phyloP scores from a whole-genome alignment of 2,113 vertebrate genomes.

The Excalfactoria chinensis region DNA sequence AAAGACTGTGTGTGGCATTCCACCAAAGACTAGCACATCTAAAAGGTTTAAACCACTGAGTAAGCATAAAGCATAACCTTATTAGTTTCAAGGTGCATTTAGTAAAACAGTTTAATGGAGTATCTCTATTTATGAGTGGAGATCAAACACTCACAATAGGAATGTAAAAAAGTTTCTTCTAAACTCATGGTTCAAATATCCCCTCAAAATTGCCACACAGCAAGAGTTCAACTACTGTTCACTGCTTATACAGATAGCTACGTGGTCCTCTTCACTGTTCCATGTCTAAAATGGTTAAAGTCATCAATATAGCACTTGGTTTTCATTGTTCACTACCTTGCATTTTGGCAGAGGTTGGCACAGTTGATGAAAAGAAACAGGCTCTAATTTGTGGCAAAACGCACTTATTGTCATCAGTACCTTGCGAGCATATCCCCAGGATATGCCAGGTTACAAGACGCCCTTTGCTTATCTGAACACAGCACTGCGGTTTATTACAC shows the following conservation, averaged over 20 bases:
- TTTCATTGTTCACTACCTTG: not conserved
- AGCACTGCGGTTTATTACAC: not conserved
- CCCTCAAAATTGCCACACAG: not conserved
- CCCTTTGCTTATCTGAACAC: not conserved
- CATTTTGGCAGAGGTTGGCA: not conserved
- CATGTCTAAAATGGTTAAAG: not conserved
- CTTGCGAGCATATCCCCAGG: fast-evolving
- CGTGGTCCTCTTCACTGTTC: not conserved
- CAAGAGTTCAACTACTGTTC: not conserved
- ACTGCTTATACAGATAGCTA: not conserved
- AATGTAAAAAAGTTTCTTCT: not conserved
- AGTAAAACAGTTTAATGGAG: not conserved
- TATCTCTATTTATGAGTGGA: not conserved
- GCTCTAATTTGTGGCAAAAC: not conserved
- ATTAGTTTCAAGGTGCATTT: not conserved
- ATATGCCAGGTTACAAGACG: not conserved
- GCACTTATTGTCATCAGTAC: not conserved
- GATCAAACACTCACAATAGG: not conserved
- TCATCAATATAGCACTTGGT: not conserved
- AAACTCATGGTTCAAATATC: not conserved
- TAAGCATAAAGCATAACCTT: not conserved
- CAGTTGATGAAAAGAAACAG: not conserved
- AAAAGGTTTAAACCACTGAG: not conserved
- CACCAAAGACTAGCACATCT: not conserved
- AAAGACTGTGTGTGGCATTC: not conserved